Evolutionary conservation across 2,113 vertebrate species (phyloP).

Genomic region (Ranitomeya imitator): DNA sequence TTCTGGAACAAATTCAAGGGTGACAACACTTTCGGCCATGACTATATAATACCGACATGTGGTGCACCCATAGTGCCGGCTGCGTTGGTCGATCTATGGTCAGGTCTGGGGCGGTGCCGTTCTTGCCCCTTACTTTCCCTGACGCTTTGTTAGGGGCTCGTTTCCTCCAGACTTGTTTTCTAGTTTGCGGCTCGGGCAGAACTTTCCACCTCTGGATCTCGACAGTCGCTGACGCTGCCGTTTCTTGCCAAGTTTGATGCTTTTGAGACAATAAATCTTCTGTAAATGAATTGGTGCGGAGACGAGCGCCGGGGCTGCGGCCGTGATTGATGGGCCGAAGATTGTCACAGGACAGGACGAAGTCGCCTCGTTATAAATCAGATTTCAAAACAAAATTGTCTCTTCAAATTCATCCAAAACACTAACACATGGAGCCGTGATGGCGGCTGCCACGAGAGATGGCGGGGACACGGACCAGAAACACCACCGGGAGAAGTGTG

Average conservation of each 20-base stretch:
- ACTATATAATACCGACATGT: background rate
- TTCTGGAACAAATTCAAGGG: no score
- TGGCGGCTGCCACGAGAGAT: background rate
- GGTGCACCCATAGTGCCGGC: background rate
- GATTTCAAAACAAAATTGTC: background rate
- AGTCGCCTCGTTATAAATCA: background rate
- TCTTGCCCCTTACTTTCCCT: no score
- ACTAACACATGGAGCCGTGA: background rate
- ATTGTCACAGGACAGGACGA: constrained; percentile 1
- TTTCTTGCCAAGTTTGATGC: constrained; percentile 23
- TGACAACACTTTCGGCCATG: no score
- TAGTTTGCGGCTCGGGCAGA: background rate
- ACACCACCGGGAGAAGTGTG: background rate
- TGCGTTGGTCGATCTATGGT: no score
- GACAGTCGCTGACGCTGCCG: background rate
- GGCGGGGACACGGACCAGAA: background rate
- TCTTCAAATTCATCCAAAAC: constrained; percentile 15
- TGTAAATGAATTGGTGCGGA: constrained; percentile 40
- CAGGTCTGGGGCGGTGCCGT: no score
- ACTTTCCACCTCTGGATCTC: background rate
- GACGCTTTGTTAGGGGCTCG: no score
- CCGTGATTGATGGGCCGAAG: constrained; percentile 4
- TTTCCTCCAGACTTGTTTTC: no score
- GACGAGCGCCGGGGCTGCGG: background rate
- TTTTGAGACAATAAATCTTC: constrained; percentile 37